These are phyloP conservation scores for Timema podura DNA, from an alignment of 2,888 invertebrate species.

Conservation along the genomic window DNA sequence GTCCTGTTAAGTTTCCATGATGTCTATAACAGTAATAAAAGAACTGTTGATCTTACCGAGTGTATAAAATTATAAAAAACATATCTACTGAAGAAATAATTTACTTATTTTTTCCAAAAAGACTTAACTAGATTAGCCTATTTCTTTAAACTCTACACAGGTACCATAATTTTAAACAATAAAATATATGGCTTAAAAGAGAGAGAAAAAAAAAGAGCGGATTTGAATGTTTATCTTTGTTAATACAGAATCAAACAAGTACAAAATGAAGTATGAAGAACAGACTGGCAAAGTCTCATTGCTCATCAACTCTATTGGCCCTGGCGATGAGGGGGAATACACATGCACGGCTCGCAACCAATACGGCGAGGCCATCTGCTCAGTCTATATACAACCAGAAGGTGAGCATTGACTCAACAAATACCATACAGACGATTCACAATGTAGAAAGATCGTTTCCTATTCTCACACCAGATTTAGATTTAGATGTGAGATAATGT, in stretches of 20 bases:
- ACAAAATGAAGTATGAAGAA: conserved; percentile 86
- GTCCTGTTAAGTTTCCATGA: no score
- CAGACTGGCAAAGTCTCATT: conserved; percentile 86
- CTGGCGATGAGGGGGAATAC: conserved; percentile 95
- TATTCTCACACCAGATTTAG: no score
- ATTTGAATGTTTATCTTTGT: not conserved
- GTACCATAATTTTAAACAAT: no score
- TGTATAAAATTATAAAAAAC: no score
- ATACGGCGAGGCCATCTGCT: conserved; percentile 95
- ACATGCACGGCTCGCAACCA: conserved; percentile 92
- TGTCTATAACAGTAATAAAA: no score
- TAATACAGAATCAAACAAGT: conserved; percentile 67
- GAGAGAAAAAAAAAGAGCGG: not conserved
- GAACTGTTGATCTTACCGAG: no score
- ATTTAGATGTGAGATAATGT: no score
- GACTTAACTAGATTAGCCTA: no score
- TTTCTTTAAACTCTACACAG: no score
- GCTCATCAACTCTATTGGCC: conserved; percentile 89
- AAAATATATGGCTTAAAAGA: no score
- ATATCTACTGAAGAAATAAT: no score
- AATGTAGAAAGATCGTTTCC: not conserved
- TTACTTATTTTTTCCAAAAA: no score
- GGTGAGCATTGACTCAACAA: conserved; percentile 45
- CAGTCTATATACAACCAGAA: conserved; percentile 90
- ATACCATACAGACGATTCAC: not conserved